Percentiles rank a stretch among this genome's conserved stretches.
Evolutionary conservation across 53 echinoderm and acorn worm species (phyloP).

Genomic region (Holothuria leucospilota): DNA sequence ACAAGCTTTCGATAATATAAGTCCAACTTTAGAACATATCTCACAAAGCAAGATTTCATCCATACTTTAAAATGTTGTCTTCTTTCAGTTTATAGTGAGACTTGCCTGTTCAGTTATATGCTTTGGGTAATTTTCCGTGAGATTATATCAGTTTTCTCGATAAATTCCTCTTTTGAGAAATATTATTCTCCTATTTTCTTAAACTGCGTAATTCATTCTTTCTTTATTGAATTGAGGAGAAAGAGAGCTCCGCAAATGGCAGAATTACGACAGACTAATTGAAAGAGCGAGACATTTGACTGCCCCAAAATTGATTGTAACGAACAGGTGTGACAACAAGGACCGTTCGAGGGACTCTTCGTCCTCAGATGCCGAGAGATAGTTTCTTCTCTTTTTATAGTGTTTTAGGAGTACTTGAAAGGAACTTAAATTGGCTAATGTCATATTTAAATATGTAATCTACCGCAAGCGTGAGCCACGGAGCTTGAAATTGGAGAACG

Average conservation of each 20-base stretch:
- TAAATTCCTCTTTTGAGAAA: slow-evolving; percentile 44
- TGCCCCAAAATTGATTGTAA: slow-evolving; percentile 49
- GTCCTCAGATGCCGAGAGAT: neutral
- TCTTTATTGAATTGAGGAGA: slow-evolving; percentile 32
- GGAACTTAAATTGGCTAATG: slow-evolving; percentile 27
- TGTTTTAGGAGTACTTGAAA: no score
- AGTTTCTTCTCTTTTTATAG: no score
- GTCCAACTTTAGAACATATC: no score
- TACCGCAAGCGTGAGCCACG: neutral
- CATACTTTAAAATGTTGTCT: no score
- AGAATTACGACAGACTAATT: slow-evolving; percentile 40
- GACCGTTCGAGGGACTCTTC: slow-evolving; percentile 1
- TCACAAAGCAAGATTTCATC: no score
- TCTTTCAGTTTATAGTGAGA: no score
- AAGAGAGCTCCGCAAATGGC: slow-evolving; percentile 34
- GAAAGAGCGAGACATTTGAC: slow-evolving; percentile 37
- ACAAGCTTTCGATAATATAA: no score
- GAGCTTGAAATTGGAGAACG: no score
- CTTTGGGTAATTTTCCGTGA: slow-evolving; percentile 34
- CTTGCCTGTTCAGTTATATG: neutral
- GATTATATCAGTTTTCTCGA: slow-evolving; percentile 50
- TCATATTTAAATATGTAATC: slow-evolving; percentile 38
- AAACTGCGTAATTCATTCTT: slow-evolving; percentile 32
- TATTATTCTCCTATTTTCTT: slow-evolving; percentile 30
- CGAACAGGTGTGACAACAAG: slow-evolving; percentile 43